Evolutionary conservation across 2,797 vertebrate species (phyloP), one percentile per base, ranked within the genome.

Genomic region (Cygnus olor): DNA sequence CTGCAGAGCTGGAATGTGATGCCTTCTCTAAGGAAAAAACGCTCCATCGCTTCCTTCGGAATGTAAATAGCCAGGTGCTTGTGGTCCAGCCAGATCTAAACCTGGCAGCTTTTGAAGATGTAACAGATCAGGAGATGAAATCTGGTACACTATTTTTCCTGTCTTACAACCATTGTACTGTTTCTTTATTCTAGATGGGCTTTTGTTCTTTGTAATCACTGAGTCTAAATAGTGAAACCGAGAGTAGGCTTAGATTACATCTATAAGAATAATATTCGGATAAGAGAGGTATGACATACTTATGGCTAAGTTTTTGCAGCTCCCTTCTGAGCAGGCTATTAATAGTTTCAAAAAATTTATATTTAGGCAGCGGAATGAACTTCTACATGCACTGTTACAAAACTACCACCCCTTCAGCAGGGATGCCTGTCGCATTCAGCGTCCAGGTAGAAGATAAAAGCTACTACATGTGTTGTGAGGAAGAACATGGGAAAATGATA

Each of bases 351-450:
- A 91, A 2, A 21, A 6, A 12, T 88, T 95, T 81, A 0, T 77
- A 4, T 87, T 36, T 89, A 97, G 97, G 76, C n/a, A 73, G 64
- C 4, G 97, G 97, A 88, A 95, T 96, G 95, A 82, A 72, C 30
- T 97, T 97, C 92, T 88, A 28, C 78, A 94, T 97, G 2, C 96
- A 97, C 87, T 91, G 10, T 58, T 97, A 96, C 74, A 90, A 96
- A 85, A 94, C 80, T 14, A 95, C 87, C 15, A 80, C 30, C 0
- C 85, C 94, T 27, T 63, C 34, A 12, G 82, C 84, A 51, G 94
- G 94, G n/a, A 1, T 87, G 81, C 80, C 96, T 2, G 96, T 97
- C 34, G 96, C 96, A 17, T 96, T 97, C 96, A 97, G 85, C 0
- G 36, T 93, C 10, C 61, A 45, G 15, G 60, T 80, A 38, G 64